These are phyloP conservation scores for Drosophila antonietae DNA, from an alignment of 2,888 invertebrate species.

Conservation along the genomic window DNA sequence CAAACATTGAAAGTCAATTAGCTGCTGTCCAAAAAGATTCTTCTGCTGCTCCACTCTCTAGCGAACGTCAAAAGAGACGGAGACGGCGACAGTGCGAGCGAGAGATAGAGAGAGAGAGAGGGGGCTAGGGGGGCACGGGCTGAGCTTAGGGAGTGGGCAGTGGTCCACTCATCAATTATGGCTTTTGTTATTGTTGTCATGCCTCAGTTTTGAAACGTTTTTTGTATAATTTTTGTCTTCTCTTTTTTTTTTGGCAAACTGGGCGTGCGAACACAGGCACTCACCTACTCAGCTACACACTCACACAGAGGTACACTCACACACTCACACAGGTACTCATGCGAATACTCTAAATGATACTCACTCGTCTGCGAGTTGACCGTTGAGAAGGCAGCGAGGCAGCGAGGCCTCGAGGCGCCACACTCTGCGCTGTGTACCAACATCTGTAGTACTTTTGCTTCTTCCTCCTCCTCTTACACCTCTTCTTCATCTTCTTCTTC, in stretches of 20 bases:
- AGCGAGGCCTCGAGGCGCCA: slow-evolving; percentile 29
- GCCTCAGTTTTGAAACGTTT: slow-evolving; percentile 23
- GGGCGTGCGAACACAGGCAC: slow-evolving; percentile 24
- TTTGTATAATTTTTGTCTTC: background rate
- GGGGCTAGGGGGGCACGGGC: background rate
- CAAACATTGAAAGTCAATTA: slow-evolving; percentile 77
- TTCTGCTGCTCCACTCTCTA: slow-evolving; percentile 32
- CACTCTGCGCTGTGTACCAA: slow-evolving; percentile 10
- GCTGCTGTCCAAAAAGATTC: slow-evolving; percentile 69
- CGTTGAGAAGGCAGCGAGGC: slow-evolving; percentile 7
- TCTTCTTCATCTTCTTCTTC: background rate
- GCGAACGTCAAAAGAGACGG: background rate
- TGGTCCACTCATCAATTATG: slow-evolving; percentile 41
- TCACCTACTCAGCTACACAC: slow-evolving; percentile 15
- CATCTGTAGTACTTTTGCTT: slow-evolving; percentile 6
- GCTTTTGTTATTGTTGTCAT: slow-evolving; percentile 48
- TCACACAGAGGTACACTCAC: background rate
- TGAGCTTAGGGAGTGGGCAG: background rate
- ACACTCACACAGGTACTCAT: slow-evolving; percentile 1
- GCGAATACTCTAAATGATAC: slow-evolving; percentile 1
- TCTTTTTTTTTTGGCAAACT: slow-evolving; percentile 32
- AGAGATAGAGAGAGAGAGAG: too few relatives aligned
- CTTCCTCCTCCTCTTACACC: background rate
- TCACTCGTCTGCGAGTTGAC: slow-evolving; percentile 16
- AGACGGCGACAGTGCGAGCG: background rate